phyloP scores from a whole-genome alignment of 2,888 invertebrate species.

The Cenopis cana region DNA sequence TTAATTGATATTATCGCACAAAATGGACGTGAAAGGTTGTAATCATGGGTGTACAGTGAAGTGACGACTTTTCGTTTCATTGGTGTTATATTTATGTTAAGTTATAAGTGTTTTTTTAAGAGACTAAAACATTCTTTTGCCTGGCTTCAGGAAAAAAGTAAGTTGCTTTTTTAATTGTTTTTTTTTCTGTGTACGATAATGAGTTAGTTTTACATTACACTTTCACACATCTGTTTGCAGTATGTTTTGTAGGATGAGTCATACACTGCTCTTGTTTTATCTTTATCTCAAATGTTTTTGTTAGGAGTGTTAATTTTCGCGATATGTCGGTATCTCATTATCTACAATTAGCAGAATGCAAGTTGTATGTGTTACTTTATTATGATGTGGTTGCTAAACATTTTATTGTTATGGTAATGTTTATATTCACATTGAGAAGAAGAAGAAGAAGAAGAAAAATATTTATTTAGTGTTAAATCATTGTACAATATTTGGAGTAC shows the following conservation, averaged over 20 bases:
- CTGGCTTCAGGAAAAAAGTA: constrained; percentile 44
- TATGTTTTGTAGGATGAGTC: constrained; percentile 40
- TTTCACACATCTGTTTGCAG: constrained; percentile 47
- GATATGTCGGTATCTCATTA: constrained; percentile 28
- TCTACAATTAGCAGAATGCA: constrained; percentile 29
- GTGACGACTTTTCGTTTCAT: constrained; percentile 57
- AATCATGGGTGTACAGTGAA: constrained; percentile 69
- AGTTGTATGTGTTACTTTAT: constrained; percentile 25
- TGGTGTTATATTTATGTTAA: constrained; percentile 43
- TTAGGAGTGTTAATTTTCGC: constrained; percentile 27
- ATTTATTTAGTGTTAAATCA: too few relatives aligned
- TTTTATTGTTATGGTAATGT: constrained; percentile 16
- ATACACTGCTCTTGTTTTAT: constrained; percentile 27
- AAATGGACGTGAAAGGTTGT: constrained; percentile 75
- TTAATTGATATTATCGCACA: constrained; percentile 68
- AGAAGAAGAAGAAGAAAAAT: too few relatives aligned
- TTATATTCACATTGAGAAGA: constrained; percentile 2
- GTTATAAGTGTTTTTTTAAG: constrained; percentile 34
- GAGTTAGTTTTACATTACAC: constrained; percentile 37
- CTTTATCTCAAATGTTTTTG: constrained; percentile 39
- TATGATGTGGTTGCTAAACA: constrained; percentile 5
- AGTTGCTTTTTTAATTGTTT: constrained; percentile 48
- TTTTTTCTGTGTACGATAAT: constrained; percentile 46
- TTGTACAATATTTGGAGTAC: too few relatives aligned
- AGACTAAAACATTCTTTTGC: constrained; percentile 34